Percentiles rank a stretch among this genome's conserved stretches.
Conservation (phyloP, 1,140 invertebrate genomes). For the Eciton burchellii region DNA sequence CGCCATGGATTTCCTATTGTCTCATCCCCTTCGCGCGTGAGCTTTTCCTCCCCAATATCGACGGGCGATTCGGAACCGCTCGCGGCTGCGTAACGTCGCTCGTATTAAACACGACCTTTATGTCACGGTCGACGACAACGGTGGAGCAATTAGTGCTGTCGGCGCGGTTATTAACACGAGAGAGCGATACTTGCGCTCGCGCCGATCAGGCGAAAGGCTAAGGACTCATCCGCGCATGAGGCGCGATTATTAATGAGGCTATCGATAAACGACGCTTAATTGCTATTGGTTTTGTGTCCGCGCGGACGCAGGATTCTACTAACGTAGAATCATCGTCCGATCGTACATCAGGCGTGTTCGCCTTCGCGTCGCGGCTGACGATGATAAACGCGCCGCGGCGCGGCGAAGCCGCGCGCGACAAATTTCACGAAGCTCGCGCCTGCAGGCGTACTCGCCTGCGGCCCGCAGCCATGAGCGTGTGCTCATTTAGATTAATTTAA, state of each 20-base stretch:
- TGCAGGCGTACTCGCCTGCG: no score
- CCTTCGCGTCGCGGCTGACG: slow-evolving; percentile 26
- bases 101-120: slow-evolving; percentile 8
- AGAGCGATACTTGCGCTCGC: slow-evolving; percentile 32
- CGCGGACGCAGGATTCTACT: neutral
- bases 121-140: slow-evolving; percentile 41
- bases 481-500: slow-evolving; percentile 51
- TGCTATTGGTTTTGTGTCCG: slow-evolving; percentile 53
- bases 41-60: neutral
- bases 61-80: neutral
- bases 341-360: slow-evolving; percentile 44
- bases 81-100: slow-evolving; percentile 4
- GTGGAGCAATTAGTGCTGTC: slow-evolving; percentile 37
- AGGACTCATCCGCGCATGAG: slow-evolving; percentile 32
- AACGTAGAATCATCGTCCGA: slow-evolving; percentile 41
- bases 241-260: slow-evolving; percentile 52
- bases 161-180: slow-evolving; percentile 34
- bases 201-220: slow-evolving; percentile 49
- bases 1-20: neutral
- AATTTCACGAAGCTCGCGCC: slow-evolving; percentile 35
- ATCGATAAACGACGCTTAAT: slow-evolving; percentile 55
- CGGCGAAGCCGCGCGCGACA: slow-evolving; percentile 15
- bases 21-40: neutral
- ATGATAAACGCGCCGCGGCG: slow-evolving; percentile 25
- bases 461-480: slow-evolving; percentile 1